A percentile compares a stretch with the other conserved stretches of the same genome.
These are phyloP conservation scores for Chascanopsetta lugubris DNA, from an alignment of 2,113 vertebrate genomes.

Conservation along the genomic window DNA sequence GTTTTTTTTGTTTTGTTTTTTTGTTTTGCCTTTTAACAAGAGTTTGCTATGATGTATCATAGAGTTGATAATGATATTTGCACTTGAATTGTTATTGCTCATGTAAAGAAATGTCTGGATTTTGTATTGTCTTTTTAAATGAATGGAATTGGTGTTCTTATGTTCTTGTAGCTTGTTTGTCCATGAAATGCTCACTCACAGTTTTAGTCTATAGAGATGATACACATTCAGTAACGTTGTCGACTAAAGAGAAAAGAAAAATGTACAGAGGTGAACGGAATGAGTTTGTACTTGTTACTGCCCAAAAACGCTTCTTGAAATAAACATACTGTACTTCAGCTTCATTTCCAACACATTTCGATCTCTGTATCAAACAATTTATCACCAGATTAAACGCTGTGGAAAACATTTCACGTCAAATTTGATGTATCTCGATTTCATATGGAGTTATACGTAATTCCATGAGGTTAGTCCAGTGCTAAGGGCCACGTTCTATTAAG, in stretches of 20 bases:
- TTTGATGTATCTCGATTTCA: no score
- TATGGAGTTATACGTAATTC: no score
- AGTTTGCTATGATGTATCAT: conserved; percentile 85
- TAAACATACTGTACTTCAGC: conserved; percentile 79
- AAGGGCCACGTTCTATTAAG: no score
- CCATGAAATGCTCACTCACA: conserved; percentile 75
- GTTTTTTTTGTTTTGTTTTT: conserved; percentile 34
- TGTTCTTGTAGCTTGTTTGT: conserved; percentile 76
- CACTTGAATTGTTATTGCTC: conserved; percentile 97
- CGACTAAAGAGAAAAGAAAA: conserved; percentile 43
- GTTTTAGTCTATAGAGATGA: conserved; percentile 73
- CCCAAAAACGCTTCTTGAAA: conserved; percentile 71
- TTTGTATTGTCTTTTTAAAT: conserved; percentile 97
- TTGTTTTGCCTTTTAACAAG: conserved; percentile 76
- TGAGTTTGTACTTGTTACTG: conserved; percentile 72
- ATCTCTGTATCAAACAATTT: conserved; percentile 46
- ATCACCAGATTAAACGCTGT: background rate
- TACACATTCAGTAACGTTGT: conserved; percentile 66
- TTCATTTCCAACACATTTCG: conserved; percentile 64
- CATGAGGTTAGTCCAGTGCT: no score
- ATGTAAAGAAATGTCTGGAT: conserved; percentile 95
- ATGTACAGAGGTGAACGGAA: conserved; percentile 76
- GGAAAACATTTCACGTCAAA: no score
- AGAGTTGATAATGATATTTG: conserved; percentile 97
- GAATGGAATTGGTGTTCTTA: conserved; percentile 85